Evolutionary conservation across 2,888 invertebrate genomes (phyloP), one percentile per base, ranked within the genome.

Genomic region (Tortrix viridana): DNA sequence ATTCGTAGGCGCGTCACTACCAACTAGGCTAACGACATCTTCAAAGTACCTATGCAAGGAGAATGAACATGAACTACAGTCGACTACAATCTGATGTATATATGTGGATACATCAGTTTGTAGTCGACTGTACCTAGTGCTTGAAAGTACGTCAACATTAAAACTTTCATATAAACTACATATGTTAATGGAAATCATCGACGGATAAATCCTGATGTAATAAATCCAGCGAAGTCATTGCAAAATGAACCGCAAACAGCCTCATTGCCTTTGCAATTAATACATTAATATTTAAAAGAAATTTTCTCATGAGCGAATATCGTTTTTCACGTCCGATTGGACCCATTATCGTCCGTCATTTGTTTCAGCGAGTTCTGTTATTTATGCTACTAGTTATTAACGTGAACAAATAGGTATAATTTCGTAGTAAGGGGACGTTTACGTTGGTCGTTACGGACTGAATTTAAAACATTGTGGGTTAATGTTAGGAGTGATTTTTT

Each of bases 201-300:
- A 0, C 32, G 7, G 12, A 12, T 3, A 32, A 12, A 26, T 12
- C 26, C 1, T 32, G 32, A n/a, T 16, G 41, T 41, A 41, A 41
- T 41, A 5, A n/a, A 41, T 41, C 16, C 41, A 16, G 41, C 16
- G 4, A 41, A 41, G 41, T 16, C 41, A 41, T 41, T 41, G 5
- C 5, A 16, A n/a, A n/a, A 14, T 6, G 41, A 16, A 6, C 49
- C 14, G 19, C 50, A n/a, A 50, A 23, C 32, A 20, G 38, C n/a
- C 22, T 22, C 53, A 20, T 41, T 53, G 22, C 38, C 22, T 53
- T 3, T 18, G 53, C 41, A 41, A 22, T 53, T 53, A 20, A 53
- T 32, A 32, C 41, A 53, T 53, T 53, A 41, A 53, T 53, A 50
- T 18, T 41, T 41, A 38, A 41, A 53, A 53, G 41, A 41, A 53